Evolutionary conservation across 1,140 invertebrate species (phyloP), one percentile per base, ranked within the genome.

Genomic region (Drosophila bipectinata): DNA sequence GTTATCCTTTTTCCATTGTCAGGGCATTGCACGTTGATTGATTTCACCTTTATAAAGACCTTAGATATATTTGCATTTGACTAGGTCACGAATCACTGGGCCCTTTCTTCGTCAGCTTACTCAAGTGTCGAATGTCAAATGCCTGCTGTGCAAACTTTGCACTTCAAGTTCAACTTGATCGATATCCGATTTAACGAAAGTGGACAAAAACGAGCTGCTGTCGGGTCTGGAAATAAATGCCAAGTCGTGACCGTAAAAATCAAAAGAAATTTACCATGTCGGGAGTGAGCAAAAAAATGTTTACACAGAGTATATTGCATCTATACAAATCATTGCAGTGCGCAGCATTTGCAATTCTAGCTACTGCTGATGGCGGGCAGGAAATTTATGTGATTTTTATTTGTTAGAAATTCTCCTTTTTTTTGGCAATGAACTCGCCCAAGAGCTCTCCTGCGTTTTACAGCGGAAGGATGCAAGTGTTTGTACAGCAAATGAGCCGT

Each of bases 311-410:
- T 55, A 58, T 52, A 67, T 75, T 32, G 45, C 56, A 66, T 52
- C 59, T 49, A 87, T 78, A 72, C 71, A 82, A 78, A 78, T 81
- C 78, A 77, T 58, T 56, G 67, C 80, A 52, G 26, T 44, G 72
- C 30, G 52, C 66, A 66, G 80, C 62, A 74, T 71, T 71, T 64
- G 64, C 74, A 63, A 60, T 87, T 77, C 37, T 44, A 44, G 44
- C 44, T 47, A 21, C 53, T 60, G 62, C 54, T 47, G 60, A 73
- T 58, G 44, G 51, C 67, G 76, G 60, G 55, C 39, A 24, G 59
- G 15, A 66, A 75, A 83, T 82, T 76, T 79, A 87, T 82, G 75
- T 62, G 77, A 68, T 71, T 82, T 81, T 87, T 85, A 87, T 81
- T 81, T 73, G 45, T 52, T 63, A 41, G 41, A 81, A 74, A 57